Percentiles rank a stretch among this genome's conserved stretches.
phyloP scores from a whole-genome alignment of 2,888 invertebrate genomes.

The Perdita meconis region DNA sequence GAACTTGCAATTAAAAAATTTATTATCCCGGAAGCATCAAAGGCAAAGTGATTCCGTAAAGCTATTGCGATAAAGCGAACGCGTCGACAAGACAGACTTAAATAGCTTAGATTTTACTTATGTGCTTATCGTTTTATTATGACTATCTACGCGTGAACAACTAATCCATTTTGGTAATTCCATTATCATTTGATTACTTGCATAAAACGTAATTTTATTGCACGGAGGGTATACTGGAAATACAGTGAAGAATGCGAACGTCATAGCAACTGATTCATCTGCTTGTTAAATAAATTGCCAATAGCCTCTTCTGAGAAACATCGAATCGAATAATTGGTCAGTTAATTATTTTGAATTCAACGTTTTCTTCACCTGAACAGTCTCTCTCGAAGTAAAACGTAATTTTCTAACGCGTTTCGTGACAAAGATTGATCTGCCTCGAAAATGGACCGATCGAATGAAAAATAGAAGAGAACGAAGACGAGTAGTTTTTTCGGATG shows the following conservation, averaged over 20 bases:
- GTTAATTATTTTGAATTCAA: background rate
- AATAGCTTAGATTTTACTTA: background rate
- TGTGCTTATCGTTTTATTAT: background rate
- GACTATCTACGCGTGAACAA: background rate
- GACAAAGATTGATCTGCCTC: conserved; percentile 3
- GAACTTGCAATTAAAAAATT: conserved; percentile 11
- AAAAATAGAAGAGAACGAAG: conserved; percentile 8
- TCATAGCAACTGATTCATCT: conserved; percentile 50
- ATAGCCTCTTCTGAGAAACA: conserved; percentile 25
- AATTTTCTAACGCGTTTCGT: conserved; percentile 41
- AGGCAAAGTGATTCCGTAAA: background rate
- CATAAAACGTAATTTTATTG: conserved; percentile 1
- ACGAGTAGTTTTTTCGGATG: background rate
- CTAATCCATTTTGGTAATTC: background rate
- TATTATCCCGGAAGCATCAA: conserved; percentile 4
- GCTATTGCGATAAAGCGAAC: background rate
- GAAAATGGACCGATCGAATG: conserved; percentile 9
- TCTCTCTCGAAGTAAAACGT: conserved; percentile 17
- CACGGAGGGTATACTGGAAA: conserved; percentile 28
- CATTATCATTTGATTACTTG: background rate
- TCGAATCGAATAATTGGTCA: conserved; percentile 12
- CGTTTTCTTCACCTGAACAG: background rate
- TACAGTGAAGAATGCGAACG: conserved; percentile 29
- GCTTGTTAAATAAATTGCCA: conserved; percentile 24
- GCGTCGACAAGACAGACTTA: background rate